Percentiles rank a stretch among this genome's conserved stretches.
Evolutionary conservation across 2,113 vertebrate species (phyloP).

Genomic region (Hippopotamus amphibius): DNA sequence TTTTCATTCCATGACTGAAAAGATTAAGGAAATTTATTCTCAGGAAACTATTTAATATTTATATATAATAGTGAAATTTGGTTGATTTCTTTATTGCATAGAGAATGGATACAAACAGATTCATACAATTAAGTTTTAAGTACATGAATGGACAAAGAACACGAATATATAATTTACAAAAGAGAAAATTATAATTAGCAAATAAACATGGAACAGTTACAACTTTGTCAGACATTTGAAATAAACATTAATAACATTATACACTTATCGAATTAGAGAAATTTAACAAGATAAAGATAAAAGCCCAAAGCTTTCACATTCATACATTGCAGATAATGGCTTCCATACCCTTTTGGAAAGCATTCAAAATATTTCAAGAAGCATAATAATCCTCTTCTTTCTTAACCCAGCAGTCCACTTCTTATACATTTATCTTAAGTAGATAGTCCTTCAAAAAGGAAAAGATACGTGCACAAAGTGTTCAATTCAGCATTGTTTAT

Average conservation of each 20-base stretch:
- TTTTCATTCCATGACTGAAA: constrained; percentile 29
- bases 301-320: neutral
- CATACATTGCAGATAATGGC: neutral
- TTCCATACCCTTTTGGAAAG: constrained; percentile 44
- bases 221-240: neutral
- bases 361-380: constrained; percentile 42
- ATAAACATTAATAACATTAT: neutral
- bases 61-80: neutral
- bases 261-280: constrained; percentile 16
- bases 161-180: neutral
- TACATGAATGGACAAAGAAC: neutral
- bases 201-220: neutral
- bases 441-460: constrained; percentile 12
- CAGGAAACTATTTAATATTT: constrained; percentile 38
- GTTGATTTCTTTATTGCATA: constrained; percentile 11
- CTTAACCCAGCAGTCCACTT: neutral
- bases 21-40: constrained; percentile 4
- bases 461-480: neutral
- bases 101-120: neutral
- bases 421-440: constrained; percentile 41
- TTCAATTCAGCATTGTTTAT: neutral
- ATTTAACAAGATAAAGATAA: neutral
- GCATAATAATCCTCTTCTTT: neutral
- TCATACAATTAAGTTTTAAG: constrained; percentile 1
- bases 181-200: neutral